Evolutionary conservation across 2,797 vertebrate genomes (phyloP), one percentile per base, ranked within the genome.

Genomic region (Periparus ater): DNA sequence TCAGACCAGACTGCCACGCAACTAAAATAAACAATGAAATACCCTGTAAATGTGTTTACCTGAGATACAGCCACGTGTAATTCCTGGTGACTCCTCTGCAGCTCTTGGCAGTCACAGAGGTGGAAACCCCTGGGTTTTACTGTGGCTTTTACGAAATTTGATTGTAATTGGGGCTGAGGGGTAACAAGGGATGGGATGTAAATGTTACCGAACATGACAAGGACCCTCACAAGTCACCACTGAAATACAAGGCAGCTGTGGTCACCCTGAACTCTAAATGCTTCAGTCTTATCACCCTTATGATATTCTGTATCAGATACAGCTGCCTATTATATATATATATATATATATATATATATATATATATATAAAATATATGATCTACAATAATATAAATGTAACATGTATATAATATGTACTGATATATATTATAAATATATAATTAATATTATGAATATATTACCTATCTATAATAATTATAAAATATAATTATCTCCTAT

Each of bases 1-100:
- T 3, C 2, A 1, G 17, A 20, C 0, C 7, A 65, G 42, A 2
- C 45, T 71, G 84, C 62, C 34, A 1, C 0, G 0, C 1, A 16
- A 13, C 55, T 32, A 4, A 72, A 77, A 50, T 17, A 48, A 78
- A 50, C 10, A 66, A n/a, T 54, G 36, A 27, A 74, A 14, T 13
- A 5, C 8, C 74, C 34, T 7, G 6, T 19, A 30, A 45, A 53
- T 13, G 62, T n/a, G 50, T 66, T 73, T 62, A n/a, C 53, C 36
- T 63, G 50, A 74, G 61, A 9, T 38, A 18, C 9, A 86, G 53
- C 29, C 62, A 55, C 61, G 66, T 7, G 7, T 2, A 12, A 30
- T 27, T n/a, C 23, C 1, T 17, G 7, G 12, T 25, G 48, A 6
- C 34, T 65, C 50, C 84, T 61, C 53, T 21, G 27, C 6, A 73